Conservation (phyloP, 2,797 vertebrate species). For the Hydrophis major region DNA sequence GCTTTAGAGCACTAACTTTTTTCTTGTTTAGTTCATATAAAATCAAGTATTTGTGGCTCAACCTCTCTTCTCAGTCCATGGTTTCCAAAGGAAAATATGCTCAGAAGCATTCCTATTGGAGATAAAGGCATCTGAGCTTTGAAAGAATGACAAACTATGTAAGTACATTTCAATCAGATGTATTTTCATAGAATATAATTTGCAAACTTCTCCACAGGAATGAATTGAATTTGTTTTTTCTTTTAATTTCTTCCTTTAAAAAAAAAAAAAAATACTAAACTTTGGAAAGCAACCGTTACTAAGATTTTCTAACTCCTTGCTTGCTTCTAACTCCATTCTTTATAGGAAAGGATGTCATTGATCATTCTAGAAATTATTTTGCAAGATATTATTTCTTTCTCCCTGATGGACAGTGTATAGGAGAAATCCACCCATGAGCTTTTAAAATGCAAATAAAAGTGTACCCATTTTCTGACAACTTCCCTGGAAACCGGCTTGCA, state of each 20-base stretch:
- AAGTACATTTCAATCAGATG: not conserved
- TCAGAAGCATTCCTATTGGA: not conserved
- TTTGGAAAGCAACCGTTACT: slow-evolving; percentile 44
- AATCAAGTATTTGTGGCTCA: not conserved
- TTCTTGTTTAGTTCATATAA: not conserved
- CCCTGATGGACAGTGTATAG: not conserved
- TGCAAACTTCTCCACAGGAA: not conserved
- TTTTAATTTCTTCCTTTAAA: not conserved
- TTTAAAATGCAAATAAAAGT: slow-evolving; percentile 68
- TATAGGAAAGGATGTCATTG: slow-evolving; percentile 52
- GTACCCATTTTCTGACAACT: slow-evolving; percentile 51
- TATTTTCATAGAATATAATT: slow-evolving; percentile 10
- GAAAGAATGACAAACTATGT: not conserved
- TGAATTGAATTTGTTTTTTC: not conserved
- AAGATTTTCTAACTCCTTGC: slow-evolving; percentile 44
- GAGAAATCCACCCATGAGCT: slow-evolving; percentile 38
- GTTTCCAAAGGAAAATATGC: not conserved
- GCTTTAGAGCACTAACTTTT: not conserved
- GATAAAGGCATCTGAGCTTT: not conserved
- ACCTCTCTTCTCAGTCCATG: not conserved
- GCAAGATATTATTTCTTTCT: slow-evolving; percentile 42
- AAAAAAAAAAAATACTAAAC: not conserved
- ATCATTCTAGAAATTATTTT: slow-evolving; percentile 52
- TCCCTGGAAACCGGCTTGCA: slow-evolving; percentile 59
- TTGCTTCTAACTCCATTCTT: slow-evolving; percentile 8